phyloP scores from a whole-genome alignment of 92 coral and sea anemone species.

The Epizoanthus illoricatus region DNA sequence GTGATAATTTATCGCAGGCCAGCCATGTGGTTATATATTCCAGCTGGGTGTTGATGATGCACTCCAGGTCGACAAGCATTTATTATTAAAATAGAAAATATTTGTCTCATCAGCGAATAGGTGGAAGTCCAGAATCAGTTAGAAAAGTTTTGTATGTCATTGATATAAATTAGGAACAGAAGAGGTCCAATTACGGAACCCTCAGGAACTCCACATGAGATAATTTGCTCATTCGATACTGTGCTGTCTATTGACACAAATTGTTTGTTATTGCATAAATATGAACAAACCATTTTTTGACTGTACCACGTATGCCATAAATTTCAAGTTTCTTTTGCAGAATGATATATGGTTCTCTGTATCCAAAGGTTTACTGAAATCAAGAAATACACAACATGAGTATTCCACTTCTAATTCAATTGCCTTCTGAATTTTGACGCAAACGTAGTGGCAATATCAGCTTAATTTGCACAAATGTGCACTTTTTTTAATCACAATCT shows the following conservation, averaged over 20 bases:
- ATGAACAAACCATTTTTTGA: neutral
- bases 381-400: neutral
- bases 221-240: neutral
- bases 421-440: neutral
- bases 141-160: neutral
- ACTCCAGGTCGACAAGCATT: neutral
- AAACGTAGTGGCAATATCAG: too few relatives aligned
- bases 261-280: neutral
- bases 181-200: neutral
- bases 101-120: neutral
- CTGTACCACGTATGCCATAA: too few relatives aligned
- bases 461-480: too few relatives aligned
- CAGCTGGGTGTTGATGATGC: neutral
- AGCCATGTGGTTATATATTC: neutral
- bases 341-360: neutral
- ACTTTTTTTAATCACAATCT: too few relatives aligned
- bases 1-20: neutral
- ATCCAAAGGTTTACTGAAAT: neutral
- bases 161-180: too few relatives aligned
- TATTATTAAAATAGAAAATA: too few relatives aligned
- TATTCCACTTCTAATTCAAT: neutral
- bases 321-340: neutral
- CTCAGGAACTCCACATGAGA: neutral
- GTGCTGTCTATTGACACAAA: too few relatives aligned
- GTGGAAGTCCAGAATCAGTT: neutral